phyloP scores from a whole-genome alignment of 2,888 invertebrate species.

The Tipula unca region DNA sequence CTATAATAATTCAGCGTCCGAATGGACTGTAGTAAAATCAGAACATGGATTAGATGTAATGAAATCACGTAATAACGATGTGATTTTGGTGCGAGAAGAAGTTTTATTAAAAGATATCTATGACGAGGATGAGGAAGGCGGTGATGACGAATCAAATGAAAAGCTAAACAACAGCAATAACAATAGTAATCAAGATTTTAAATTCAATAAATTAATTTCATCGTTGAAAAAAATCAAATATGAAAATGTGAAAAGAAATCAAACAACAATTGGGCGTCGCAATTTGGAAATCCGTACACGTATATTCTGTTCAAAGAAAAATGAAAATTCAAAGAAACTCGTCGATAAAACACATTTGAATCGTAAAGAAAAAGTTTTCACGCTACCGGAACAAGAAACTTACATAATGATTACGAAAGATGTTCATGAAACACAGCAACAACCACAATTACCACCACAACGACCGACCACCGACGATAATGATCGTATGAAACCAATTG shows the following conservation, averaged over 20 bases:
- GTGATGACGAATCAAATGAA: not conserved
- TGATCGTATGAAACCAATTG: slow-evolving; percentile 9
- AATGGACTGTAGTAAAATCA: slow-evolving; percentile 14
- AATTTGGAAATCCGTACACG: slow-evolving; percentile 47
- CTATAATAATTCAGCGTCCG: slow-evolving; percentile 2
- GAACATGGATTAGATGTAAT: slow-evolving; percentile 17
- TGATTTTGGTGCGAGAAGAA: slow-evolving; percentile 16
- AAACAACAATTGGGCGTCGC: slow-evolving; percentile 87
- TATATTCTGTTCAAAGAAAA: slow-evolving; percentile 38
- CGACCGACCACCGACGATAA: not conserved
- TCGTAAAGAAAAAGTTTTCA: slow-evolving; percentile 18
- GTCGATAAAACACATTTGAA: not conserved
- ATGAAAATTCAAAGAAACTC: slow-evolving; percentile 23
- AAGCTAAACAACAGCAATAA: not conserved
- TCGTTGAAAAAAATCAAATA: slow-evolving; percentile 19
- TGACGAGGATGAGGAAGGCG: not conserved
- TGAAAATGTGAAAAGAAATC: slow-evolving; percentile 18
- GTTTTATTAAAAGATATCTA: not conserved
- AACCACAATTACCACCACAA: not conserved
- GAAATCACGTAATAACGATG: slow-evolving; percentile 16
- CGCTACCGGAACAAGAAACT: slow-evolving; percentile 16
- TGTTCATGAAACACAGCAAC: not conserved
- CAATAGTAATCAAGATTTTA: not conserved
- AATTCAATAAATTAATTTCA: slow-evolving; percentile 9
- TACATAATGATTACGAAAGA: slow-evolving; percentile 18